phyloP scores from a whole-genome alignment of 2,113 vertebrate genomes.

The Neopipo cinnamomea region DNA sequence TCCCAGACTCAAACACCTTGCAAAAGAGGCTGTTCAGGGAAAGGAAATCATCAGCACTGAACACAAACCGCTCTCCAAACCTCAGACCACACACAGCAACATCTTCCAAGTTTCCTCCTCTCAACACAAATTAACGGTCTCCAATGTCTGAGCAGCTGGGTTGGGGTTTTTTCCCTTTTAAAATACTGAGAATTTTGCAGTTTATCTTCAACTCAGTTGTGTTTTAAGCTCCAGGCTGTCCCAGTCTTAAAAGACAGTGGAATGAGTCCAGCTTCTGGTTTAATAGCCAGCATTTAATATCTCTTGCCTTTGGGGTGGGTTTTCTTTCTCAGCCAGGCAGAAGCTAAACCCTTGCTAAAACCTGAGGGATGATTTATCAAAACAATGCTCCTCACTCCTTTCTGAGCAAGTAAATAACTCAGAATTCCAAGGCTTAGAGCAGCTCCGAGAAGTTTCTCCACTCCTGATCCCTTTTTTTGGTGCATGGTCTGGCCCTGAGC shows the following conservation, averaged over 20 bases:
- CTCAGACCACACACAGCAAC: rapidly evolving
- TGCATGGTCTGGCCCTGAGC: neutral
- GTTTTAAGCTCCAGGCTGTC: neutral
- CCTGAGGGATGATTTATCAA: neutral
- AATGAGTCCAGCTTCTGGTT: neutral
- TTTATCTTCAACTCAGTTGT: neutral
- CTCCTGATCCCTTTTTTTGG: neutral
- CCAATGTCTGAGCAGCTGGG: neutral
- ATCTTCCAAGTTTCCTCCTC: neutral
- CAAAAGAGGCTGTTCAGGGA: neutral
- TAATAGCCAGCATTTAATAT: neutral
- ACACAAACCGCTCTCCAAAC: neutral
- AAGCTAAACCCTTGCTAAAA: neutral
- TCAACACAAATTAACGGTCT: neutral
- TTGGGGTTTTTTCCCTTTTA: neutral
- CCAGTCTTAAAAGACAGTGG: neutral
- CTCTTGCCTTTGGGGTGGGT: neutral
- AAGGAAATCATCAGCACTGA: neutral
- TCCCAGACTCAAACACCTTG: neutral
- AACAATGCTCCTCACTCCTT: neutral
- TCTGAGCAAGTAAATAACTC: neutral
- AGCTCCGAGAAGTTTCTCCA: neutral
- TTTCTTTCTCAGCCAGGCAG: neutral
- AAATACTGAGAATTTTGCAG: neutral
- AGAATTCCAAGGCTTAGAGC: neutral